phyloP scores from a whole-genome alignment of 2,113 vertebrate genomes.

The Ascaphus truei region DNA sequence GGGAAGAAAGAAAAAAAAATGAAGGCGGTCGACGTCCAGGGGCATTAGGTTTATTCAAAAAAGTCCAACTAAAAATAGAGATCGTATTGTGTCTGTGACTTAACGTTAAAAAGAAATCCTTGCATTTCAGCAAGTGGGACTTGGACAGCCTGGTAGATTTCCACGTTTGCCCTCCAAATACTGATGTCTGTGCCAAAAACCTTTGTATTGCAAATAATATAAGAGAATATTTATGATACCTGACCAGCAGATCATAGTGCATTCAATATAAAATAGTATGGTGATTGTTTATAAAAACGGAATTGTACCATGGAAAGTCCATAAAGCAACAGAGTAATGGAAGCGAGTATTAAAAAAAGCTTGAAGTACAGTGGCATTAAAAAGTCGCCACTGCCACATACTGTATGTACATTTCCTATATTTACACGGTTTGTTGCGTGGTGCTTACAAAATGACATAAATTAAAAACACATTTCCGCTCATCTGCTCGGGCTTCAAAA shows the following conservation, averaged over 20 bases:
- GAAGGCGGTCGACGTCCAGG: too few relatives aligned
- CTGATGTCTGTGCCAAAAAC: conserved; percentile 37
- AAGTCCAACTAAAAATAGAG: too few relatives aligned
- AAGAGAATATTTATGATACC: neutral
- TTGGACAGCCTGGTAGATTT: too few relatives aligned
- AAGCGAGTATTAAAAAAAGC: conserved; percentile 38
- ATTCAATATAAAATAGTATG: neutral
- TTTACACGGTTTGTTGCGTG: conserved; percentile 18
- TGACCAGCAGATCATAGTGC: neutral
- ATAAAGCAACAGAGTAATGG: conserved; percentile 8
- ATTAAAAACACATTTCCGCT: conserved; percentile 40
- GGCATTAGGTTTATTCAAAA: too few relatives aligned
- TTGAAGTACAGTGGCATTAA: conserved; percentile 39
- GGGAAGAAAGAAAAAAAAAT: too few relatives aligned
- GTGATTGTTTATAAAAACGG: conserved; percentile 37
- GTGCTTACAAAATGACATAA: conserved; percentile 45
- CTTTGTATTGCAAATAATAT: conserved; percentile 5
- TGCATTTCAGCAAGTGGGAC: too few relatives aligned
- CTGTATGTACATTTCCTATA: neutral
- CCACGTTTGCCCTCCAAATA: conserved; percentile 44
- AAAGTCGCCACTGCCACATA: conserved; percentile 36
- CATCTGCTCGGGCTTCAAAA: conserved; percentile 51
- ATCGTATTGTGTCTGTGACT: too few relatives aligned
- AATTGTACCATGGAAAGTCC: conserved; percentile 47
- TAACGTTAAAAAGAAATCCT: too few relatives aligned